These are phyloP conservation scores for Neodon shergylaensis DNA, from an alignment of 2,113 vertebrate genomes.

Conservation along the genomic window DNA sequence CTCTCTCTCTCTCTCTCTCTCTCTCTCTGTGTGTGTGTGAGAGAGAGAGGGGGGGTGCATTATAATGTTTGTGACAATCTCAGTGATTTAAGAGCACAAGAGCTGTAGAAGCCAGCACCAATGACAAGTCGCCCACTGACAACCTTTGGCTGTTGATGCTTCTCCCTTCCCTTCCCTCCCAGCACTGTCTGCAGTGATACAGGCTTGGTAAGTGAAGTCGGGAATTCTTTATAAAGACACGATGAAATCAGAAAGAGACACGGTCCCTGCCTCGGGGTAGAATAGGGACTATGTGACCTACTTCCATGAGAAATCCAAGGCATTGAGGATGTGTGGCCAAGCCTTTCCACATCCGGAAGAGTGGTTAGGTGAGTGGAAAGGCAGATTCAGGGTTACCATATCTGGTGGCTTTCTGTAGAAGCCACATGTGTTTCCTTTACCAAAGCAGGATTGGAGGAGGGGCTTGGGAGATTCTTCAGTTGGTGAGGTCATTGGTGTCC, in stretches of 20 bases:
- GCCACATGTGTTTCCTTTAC: slow-evolving; percentile 32
- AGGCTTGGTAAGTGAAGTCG: slow-evolving; percentile 11
- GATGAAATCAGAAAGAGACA: slow-evolving; percentile 47
- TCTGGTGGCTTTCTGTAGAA: slow-evolving; percentile 65
- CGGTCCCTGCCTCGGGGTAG: background rate
- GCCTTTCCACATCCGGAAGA: slow-evolving; percentile 41
- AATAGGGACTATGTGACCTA: slow-evolving; percentile 16
- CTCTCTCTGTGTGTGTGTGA: background rate
- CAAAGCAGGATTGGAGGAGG: slow-evolving; percentile 21
- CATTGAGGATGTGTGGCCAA: background rate
- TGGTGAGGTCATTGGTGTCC: background rate
- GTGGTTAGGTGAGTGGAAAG: slow-evolving; percentile 37
- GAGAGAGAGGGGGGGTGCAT: too few species aligned
- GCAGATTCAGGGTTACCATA: slow-evolving; percentile 30
- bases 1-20: background rate
- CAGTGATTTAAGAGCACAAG: background rate
- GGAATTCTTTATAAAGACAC: slow-evolving; percentile 13
- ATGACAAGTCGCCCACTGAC: background rate
- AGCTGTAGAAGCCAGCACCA: background rate
- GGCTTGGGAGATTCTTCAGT: background rate
- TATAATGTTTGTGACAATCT: slow-evolving; percentile 19
- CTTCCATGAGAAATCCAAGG: slow-evolving; percentile 44
- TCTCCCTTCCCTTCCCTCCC: background rate
- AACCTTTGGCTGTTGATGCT: background rate
- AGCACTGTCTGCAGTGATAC: slow-evolving; percentile 1